A percentile compares a stretch with the other conserved stretches of the same genome.
phyloP scores from a whole-genome alignment of 2,888 invertebrate species.

The Eilema caniola region DNA sequence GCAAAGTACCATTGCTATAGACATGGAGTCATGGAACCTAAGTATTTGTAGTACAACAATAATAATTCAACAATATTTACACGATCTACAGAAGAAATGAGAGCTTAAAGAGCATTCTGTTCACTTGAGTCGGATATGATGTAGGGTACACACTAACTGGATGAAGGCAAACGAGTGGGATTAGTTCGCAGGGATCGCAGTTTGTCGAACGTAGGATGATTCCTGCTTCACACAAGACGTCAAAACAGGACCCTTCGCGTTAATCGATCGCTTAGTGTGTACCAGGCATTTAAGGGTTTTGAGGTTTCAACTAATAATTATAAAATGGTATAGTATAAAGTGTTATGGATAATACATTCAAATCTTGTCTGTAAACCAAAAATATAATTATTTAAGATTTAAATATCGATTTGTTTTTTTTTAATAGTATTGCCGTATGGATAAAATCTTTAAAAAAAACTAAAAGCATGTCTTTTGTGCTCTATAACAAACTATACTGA shows the following conservation, averaged over 20 bases:
- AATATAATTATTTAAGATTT: not conserved
- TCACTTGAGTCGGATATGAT: not conserved
- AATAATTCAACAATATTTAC: constrained; percentile 60
- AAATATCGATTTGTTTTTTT: not conserved
- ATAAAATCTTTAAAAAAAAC: not conserved
- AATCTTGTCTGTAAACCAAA: not conserved
- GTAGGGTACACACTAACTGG: not conserved
- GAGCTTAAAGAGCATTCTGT: not conserved
- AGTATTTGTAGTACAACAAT: constrained; percentile 53
- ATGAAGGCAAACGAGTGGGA: not conserved
- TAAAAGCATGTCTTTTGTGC: not conserved
- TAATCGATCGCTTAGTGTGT: not conserved
- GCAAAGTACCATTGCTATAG: constrained; percentile 37
- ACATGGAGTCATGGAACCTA: constrained; percentile 24
- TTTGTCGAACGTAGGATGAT: not conserved
- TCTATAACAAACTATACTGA: not conserved
- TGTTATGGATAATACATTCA: too few relatives aligned
- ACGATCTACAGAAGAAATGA: not conserved
- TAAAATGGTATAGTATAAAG: too few relatives aligned
- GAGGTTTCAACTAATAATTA: too few relatives aligned
- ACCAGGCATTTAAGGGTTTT: not conserved
- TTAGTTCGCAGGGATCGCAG: not conserved
- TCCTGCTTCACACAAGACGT: not conserved
- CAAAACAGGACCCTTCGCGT: too few relatives aligned
- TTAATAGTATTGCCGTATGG: not conserved